These are phyloP conservation scores for Cryptophagus acutangulus DNA, from an alignment of 2,888 invertebrate species.

Conservation along the genomic window DNA sequence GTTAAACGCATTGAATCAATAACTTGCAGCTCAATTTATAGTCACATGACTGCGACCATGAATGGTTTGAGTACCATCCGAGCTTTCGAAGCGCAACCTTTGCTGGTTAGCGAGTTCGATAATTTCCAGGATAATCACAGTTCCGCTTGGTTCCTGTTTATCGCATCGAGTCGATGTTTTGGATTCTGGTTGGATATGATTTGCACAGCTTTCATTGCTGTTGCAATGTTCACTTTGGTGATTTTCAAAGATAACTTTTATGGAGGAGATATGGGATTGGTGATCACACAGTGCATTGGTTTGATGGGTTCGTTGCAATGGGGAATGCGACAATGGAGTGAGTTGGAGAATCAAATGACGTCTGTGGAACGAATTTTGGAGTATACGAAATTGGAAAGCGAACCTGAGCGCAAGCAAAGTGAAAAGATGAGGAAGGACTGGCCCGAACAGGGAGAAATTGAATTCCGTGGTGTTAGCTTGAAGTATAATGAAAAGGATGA, in stretches of 20 bases:
- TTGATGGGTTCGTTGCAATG: constrained; percentile 64
- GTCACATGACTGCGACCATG: constrained; percentile 68
- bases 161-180: constrained; percentile 62
- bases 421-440: constrained; percentile 58
- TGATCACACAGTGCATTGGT: constrained; percentile 69
- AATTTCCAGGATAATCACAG: constrained; percentile 62
- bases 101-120: constrained; percentile 61
- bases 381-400: constrained; percentile 35
- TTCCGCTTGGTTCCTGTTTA: constrained; percentile 68
- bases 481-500: constrained; percentile 68
- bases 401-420: constrained; percentile 31
- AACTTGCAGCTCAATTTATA: constrained; percentile 73
- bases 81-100: constrained; percentile 61
- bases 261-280: constrained; percentile 73
- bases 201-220: constrained; percentile 58
- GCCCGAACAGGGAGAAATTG: constrained; percentile 66
- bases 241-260: constrained; percentile 43
- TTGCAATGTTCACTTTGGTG: constrained; percentile 29
- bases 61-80: constrained; percentile 73
- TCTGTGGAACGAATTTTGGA: constrained; percentile 38
- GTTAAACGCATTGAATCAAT: constrained; percentile 67
- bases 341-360: constrained; percentile 59
- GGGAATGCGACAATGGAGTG: constrained; percentile 79
- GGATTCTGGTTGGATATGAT: constrained; percentile 66
- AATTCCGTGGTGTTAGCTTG: constrained; percentile 64